A percentile compares a stretch with the other conserved stretches of the same genome.
Conservation (phyloP, 1,140 invertebrate genomes). For the Drosophila cardini region DNA sequence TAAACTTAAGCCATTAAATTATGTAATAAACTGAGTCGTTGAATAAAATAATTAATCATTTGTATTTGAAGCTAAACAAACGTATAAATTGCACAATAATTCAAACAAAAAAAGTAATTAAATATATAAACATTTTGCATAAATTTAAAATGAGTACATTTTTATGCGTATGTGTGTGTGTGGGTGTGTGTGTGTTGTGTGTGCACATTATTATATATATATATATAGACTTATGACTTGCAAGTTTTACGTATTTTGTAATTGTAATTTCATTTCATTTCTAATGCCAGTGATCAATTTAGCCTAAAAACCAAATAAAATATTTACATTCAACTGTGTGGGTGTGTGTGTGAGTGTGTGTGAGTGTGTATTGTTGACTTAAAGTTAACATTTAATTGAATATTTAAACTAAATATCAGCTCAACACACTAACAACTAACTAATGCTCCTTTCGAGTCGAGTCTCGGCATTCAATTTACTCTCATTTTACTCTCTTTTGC, state of each 20-base stretch:
- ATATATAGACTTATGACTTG: constrained; percentile 57
- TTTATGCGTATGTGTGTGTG: constrained; percentile 23
- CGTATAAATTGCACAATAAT: constrained; percentile 67
- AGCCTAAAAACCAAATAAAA: constrained; percentile 37
- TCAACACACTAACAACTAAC: constrained; percentile 55
- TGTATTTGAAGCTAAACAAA: constrained; percentile 32
- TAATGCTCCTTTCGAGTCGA: constrained; percentile 32
- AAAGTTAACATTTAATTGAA: constrained; percentile 69
- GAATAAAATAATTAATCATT: constrained; percentile 33
- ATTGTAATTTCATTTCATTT: constrained; percentile 43
- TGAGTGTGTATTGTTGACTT: constrained; percentile 48
- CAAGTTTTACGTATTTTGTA: constrained; percentile 74
- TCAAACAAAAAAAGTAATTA: constrained; percentile 27
- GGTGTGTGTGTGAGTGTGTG: constrained; percentile 18
- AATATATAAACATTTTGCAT: constrained; percentile 30
- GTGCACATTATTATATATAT: constrained; percentile 18
- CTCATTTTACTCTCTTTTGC: constrained; percentile 4
- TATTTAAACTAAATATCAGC: constrained; percentile 71
- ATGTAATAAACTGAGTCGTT: constrained; percentile 43
- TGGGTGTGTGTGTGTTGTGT: constrained; percentile 21
- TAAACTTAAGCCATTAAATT: constrained; percentile 20
- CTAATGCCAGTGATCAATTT: constrained; percentile 48
- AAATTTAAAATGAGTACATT: constrained; percentile 58
- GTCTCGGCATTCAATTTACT: background rate
- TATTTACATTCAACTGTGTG: constrained; percentile 40